Percentiles rank a stretch among this genome's conserved stretches.
Evolutionary conservation across 1,140 invertebrate species (phyloP).

Genomic region (Meloidogyne exigua): DNA sequence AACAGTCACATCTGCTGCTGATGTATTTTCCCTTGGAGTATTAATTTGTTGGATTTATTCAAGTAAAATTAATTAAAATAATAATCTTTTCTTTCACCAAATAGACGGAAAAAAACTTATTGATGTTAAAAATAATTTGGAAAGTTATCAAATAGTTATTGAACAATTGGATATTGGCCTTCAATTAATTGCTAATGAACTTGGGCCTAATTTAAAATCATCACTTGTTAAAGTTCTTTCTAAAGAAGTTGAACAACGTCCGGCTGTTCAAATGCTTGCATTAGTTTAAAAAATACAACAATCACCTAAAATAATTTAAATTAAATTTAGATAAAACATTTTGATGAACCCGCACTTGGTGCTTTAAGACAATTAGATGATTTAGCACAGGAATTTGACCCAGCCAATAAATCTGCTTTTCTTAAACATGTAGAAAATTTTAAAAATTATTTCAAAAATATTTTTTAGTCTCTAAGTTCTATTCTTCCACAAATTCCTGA

Average conservation of each 20-base stretch:
- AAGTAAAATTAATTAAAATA: slow-evolving; percentile 28
- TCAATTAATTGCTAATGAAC: slow-evolving; percentile 48
- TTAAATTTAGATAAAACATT: slow-evolving; percentile 57
- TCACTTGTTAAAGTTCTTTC: slow-evolving; percentile 54
- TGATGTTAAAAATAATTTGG: slow-evolving; percentile 64
- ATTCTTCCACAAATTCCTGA: slow-evolving; percentile 56
- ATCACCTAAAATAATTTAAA: neutral
- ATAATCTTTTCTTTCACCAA: slow-evolving; percentile 6
- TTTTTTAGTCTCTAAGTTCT: slow-evolving; percentile 44
- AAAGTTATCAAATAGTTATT: slow-evolving; percentile 65
- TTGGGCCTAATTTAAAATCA: slow-evolving; percentile 54
- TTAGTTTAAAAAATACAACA: slow-evolving; percentile 30
- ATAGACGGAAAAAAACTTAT: slow-evolving; percentile 64
- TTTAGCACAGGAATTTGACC: slow-evolving; percentile 59
- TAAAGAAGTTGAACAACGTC: slow-evolving; percentile 50
- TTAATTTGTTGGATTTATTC: slow-evolving; percentile 67
- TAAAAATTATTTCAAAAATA: neutral
- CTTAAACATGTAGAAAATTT: slow-evolving; percentile 25
- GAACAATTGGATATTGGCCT: slow-evolving; percentile 61
- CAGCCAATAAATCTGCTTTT: slow-evolving; percentile 54
- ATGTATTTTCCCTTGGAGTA: slow-evolving; percentile 67
- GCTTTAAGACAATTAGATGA: slow-evolving; percentile 61
- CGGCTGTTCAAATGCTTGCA: slow-evolving; percentile 54
- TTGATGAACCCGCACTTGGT: slow-evolving; percentile 56
- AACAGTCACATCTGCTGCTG: slow-evolving; percentile 64